These are phyloP conservation scores for Aelia acuminata DNA, from an alignment of 2,888 invertebrate genomes.

Conservation along the genomic window DNA sequence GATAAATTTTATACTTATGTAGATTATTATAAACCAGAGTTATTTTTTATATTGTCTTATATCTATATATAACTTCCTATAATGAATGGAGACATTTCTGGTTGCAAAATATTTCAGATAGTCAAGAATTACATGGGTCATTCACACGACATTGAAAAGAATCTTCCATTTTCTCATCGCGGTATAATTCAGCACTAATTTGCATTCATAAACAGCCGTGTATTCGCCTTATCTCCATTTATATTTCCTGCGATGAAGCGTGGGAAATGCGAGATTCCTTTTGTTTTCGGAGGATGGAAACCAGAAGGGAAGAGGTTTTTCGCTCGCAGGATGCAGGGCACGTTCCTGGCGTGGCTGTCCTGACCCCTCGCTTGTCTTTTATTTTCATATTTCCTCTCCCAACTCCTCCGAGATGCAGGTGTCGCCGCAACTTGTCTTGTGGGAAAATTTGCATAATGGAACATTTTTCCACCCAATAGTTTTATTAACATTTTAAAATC, in stretches of 20 bases:
- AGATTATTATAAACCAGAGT: too few species aligned
- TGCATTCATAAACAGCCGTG: conserved; percentile 15
- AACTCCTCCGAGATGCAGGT: not conserved
- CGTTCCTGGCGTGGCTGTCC: not conserved
- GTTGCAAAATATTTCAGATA: not conserved
- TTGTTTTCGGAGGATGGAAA: conserved; percentile 28
- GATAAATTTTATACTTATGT: too few species aligned
- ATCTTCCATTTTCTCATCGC: not conserved
- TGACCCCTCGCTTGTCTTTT: not conserved
- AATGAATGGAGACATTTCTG: too few species aligned
- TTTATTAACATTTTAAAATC: not conserved
- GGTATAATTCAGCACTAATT: not conserved
- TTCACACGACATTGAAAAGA: conserved; percentile 23
- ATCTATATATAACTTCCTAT: too few species aligned
- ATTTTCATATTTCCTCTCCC: not conserved
- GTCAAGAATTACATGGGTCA: not conserved
- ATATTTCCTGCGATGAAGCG: conserved; percentile 25
- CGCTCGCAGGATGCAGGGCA: not conserved
- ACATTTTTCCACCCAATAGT: not conserved
- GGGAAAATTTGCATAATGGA: not conserved
- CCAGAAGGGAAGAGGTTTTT: too few species aligned
- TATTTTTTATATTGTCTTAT: too few species aligned
- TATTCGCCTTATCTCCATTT: conserved; percentile 4
- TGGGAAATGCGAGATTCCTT: conserved; percentile 15
- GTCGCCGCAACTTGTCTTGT: not conserved